phyloP scores from a whole-genome alignment of 2,888 invertebrate species.

The Rhyacophila evoluta region DNA sequence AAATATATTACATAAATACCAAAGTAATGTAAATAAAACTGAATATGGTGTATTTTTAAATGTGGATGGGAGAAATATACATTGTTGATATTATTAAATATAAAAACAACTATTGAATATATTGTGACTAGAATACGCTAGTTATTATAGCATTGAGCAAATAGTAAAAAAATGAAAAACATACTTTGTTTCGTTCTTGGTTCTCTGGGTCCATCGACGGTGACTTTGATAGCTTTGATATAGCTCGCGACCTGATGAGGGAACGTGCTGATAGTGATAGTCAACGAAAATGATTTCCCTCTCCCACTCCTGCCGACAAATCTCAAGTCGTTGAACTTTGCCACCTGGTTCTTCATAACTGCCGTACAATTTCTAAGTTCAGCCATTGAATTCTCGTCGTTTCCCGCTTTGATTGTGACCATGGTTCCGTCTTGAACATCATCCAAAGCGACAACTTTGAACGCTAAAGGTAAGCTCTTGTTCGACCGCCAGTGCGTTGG shows the following conservation, averaged over 20 bases:
- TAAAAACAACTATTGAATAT: no score
- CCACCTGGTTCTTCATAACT: slow-evolving; percentile 97
- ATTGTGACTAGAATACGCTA: no score
- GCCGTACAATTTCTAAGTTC: slow-evolving; percentile 94
- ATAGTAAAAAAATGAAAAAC: slow-evolving; percentile 62
- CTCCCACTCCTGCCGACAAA: slow-evolving; percentile 98
- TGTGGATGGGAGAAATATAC: no score
- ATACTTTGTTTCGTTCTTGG: slow-evolving; percentile 97
- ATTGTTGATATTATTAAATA: no score
- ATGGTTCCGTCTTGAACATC: slow-evolving; percentile 95
- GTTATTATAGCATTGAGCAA: no score
- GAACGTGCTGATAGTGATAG: slow-evolving; percentile 89
- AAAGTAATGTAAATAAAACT: no score
- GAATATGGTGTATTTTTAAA: no score
- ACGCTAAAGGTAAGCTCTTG: slow-evolving; percentile 95
- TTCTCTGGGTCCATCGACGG: slow-evolving; percentile 98
- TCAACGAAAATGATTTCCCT: slow-evolving; percentile 95
- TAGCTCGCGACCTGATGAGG: slow-evolving; percentile 91
- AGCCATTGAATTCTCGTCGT: slow-evolving; percentile 97
- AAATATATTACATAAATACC: no score
- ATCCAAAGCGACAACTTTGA: slow-evolving; percentile 94
- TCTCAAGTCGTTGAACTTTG: slow-evolving; percentile 97
- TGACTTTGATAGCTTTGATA: slow-evolving; percentile 98
- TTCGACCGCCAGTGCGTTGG: slow-evolving; percentile 98
- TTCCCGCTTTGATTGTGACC: slow-evolving; percentile 95